Evolutionary conservation across 2,888 invertebrate species (phyloP).

Genomic region (Caenorhabditis becei): DNA sequence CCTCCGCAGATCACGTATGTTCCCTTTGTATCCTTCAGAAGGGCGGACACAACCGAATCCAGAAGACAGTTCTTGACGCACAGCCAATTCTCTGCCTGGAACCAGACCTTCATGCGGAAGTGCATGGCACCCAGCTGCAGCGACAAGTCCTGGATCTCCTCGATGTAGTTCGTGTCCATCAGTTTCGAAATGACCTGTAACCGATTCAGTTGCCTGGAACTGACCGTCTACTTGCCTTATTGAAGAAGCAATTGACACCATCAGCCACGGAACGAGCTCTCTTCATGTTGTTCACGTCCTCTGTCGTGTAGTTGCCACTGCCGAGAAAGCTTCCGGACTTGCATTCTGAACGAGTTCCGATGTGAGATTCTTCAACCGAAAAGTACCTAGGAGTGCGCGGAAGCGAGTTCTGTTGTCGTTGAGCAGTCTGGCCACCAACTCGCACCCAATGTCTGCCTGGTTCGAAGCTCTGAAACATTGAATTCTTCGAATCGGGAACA

Average conservation of each 20-base stretch:
- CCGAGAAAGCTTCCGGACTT: slow-evolving; percentile 56
- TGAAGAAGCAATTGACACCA: slow-evolving; percentile 65
- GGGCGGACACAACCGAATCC: slow-evolving; percentile 61
- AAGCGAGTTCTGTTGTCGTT: slow-evolving; percentile 67
- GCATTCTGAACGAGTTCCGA: slow-evolving; percentile 64
- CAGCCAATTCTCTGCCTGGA: slow-evolving; percentile 69
- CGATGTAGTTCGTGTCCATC: slow-evolving; percentile 45
- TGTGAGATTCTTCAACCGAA: neutral
- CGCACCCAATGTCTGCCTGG: slow-evolving; percentile 62
- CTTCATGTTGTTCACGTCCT: slow-evolving; percentile 61
- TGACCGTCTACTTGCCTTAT: slow-evolving; percentile 29
- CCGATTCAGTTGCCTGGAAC: neutral
- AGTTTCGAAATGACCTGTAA: slow-evolving; percentile 61
- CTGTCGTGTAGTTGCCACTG: slow-evolving; percentile 54
- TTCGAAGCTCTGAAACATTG: slow-evolving; percentile 62
- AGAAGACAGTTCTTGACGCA: slow-evolving; percentile 69
- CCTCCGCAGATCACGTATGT: slow-evolving; percentile 57
- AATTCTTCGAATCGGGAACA: too few species aligned
- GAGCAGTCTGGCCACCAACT: slow-evolving; percentile 61
- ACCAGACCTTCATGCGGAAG: slow-evolving; percentile 66
- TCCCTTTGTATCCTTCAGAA: slow-evolving; percentile 61
- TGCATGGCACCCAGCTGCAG: slow-evolving; percentile 67
- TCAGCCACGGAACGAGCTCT: slow-evolving; percentile 61
- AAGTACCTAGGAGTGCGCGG: slow-evolving; percentile 59
- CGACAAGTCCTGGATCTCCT: slow-evolving; percentile 61